Evolutionary conservation across 1,140 invertebrate species (phyloP), one percentile per base, ranked within the genome.

Genomic region (Gerris buenoi): DNA sequence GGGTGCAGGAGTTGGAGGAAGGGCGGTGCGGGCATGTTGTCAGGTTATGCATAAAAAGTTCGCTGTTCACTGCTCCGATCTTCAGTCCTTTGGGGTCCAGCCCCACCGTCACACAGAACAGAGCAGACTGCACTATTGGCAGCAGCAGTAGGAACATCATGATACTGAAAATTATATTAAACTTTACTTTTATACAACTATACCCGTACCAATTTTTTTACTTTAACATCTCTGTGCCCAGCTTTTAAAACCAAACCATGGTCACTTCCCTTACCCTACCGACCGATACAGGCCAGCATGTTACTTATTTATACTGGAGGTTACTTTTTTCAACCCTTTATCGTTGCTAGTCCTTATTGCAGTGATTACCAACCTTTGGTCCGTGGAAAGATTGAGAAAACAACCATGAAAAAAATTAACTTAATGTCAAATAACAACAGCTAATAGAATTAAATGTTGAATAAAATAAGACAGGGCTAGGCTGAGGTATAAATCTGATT

Each of bases 41-140:
- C 18, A 71, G 63, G 23, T 46, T 46, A 10, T 70, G 70, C 18
- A 66, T 58, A 26, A 67, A 33, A 15, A 74, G 60, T 71, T 83
- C 82, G 15, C 77, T 65, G 68, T 83, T 82, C 2, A 85, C 81
- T 0, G 86, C 76, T 18, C 79, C 83, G 28, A 86, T 67, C 26
- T 76, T 75, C 2, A 86, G 76, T 59, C 80, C 77, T 67, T 77
- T 76, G 0, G 85, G 85, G 59, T 83, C 80, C 5, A 78, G 76
- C 25, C 85, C 85, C 68, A 86, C 84, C 64, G 84, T 71, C 27
- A 71, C 65, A 73, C 84, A 85, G 74, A 86, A 86, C 3, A 86
- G 74, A 10, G 83, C 77, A 27, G 84, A 83, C 76, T 86, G 83
- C 25, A 85, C 76, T 1, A 82, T 77, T 14, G 85, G 85, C 27